Percentiles rank a stretch among this genome's conserved stretches.
Conservation (phyloP, 2,888 invertebrate genomes). For the Thera britannica region DNA sequence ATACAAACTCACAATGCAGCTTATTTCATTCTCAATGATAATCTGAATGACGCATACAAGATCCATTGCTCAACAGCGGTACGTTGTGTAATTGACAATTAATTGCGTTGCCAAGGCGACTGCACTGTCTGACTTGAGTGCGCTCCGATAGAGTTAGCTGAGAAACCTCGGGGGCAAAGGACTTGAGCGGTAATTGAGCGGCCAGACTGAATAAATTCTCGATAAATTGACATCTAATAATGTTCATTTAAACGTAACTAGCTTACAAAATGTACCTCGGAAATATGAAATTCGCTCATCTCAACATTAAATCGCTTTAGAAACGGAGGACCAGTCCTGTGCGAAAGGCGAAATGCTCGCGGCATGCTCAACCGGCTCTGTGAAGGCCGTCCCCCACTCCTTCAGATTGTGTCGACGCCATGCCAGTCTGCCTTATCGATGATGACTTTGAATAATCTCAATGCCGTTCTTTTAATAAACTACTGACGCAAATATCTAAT, state of each 20-base stretch:
- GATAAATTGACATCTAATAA: conserved; percentile 21
- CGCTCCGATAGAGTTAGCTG: conserved; percentile 54
- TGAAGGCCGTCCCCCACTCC: conserved; percentile 80
- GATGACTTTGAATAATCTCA: conserved; percentile 47
- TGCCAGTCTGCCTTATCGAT: conserved; percentile 68
- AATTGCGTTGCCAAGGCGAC: conserved; percentile 66
- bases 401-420: conserved; percentile 48
- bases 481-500: conserved; percentile 1
- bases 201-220: conserved; percentile 59
- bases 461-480: conserved; percentile 34
- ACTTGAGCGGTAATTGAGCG: conserved; percentile 71
- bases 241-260: not conserved
- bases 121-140: conserved; percentile 46
- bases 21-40: conserved; percentile 20
- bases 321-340: conserved; percentile 71
- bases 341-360: conserved; percentile 82
- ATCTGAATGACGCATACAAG: conserved; percentile 40
- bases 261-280: not conserved
- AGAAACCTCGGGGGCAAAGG: conserved; percentile 67
- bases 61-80: conserved; percentile 40
- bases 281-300: conserved; percentile 25
- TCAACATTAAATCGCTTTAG: conserved; percentile 54
- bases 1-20: not conserved
- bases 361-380: conserved; percentile 80
- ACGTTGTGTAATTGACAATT: conserved; percentile 66